A percentile compares a stretch with the other conserved stretches of the same genome.
phyloP scores from a whole-genome alignment of 2,888 invertebrate species.

The Saturnia japonica region DNA sequence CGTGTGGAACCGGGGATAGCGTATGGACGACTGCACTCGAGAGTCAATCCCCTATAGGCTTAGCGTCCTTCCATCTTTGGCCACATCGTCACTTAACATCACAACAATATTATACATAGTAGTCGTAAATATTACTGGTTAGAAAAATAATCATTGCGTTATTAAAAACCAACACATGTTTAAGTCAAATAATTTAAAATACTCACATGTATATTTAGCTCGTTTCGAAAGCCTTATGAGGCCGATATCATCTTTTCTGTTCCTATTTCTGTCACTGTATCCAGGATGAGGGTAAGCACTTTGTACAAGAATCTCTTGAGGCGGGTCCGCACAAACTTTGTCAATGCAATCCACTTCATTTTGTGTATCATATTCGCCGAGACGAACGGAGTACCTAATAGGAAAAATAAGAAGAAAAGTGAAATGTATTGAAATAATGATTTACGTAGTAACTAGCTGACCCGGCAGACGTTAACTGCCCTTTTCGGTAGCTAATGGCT shows the following conservation, averaged over 20 bases:
- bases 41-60: too few species aligned
- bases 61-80: too few species aligned
- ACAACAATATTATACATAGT: too few species aligned
- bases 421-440: too few species aligned
- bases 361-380: conserved; percentile 86
- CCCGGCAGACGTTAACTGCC: too few species aligned
- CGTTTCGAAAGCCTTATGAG: conserved; percentile 73
- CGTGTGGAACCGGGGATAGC: too few species aligned
- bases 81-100: too few species aligned
- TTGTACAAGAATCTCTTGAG: conserved; percentile 83
- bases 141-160: not conserved
- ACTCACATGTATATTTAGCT: conserved; percentile 71
- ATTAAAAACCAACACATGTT: not conserved
- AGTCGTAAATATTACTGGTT: not conserved
- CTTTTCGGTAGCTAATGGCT: too few species aligned
- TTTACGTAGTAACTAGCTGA: too few species aligned
- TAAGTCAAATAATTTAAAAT: not conserved
- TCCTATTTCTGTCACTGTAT: conserved; percentile 71
- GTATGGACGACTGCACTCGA: too few species aligned
- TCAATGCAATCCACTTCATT: conserved; percentile 83
- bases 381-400: conserved; percentile 76
- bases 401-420: too few species aligned
- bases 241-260: conserved; percentile 82
- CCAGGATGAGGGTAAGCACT: conserved; percentile 85
- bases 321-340: conserved; percentile 83